Base-by-base conservation (phyloP, 1,140 invertebrate species). In the Drosophila albomicans region DNA sequence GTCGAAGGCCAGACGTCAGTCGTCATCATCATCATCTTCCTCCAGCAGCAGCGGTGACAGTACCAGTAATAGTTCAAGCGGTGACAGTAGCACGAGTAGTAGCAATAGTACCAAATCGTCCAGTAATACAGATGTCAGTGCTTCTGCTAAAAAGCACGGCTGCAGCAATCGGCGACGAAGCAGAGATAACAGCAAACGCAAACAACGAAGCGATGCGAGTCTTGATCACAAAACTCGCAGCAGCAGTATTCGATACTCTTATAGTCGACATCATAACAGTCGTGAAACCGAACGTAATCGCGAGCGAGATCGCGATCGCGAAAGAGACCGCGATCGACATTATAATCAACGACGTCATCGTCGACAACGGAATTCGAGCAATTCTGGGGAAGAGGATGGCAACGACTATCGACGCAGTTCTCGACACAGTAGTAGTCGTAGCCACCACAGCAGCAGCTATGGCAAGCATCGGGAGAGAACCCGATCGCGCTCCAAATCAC, bases 401-500 rank as follows among this genome's bases (percentile, higher is more conserved):
- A 66, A 61, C 16, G 43, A 57, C 20, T 57, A 82, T 20, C 65
- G 67, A 8, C 78, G 68, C 5, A 70, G 67, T 10, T 75, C 77
- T 5, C 66, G 80, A 1, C 81, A 75, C 7, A 65, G 78, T 43
- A 81, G 65, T 28, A 75, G 77, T 25, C 65, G 78, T 11, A 61
- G 79, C 43, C 70, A 82, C 3, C 74, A 87, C 16, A 78, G 78
- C 48, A 85, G 59, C 54, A 79, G 71, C 41, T 62, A 71, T 57
- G 49, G 65, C 20, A 77, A 74, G 2, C 65, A 75, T 38, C 63
- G 78, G 5, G 49, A 61, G 1, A 58, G 66, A 25, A 71, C 85
- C 32, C 79, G 85, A 61, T 89, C 85, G 6, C 85, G 86, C 15
- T 89, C 85, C 32, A 79, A 81, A 25, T 85, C 84, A n/a, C 81